phyloP scores from a whole-genome alignment of 2,113 vertebrate species.

The Paramormyrops kingsleyae region DNA sequence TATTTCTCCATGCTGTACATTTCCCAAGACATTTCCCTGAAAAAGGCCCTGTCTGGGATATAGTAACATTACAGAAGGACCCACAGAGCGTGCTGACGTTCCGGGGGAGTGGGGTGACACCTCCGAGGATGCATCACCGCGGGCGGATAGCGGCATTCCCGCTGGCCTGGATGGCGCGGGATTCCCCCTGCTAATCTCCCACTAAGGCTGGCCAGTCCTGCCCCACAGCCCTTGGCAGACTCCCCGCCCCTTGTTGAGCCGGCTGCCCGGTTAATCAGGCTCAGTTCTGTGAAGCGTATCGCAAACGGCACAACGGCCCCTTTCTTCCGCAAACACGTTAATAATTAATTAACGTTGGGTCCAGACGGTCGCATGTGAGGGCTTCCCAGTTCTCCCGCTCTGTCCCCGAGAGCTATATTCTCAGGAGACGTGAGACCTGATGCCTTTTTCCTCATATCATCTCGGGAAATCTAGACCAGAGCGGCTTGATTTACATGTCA shows the following conservation, averaged over 20 bases:
- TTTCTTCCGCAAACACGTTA: constrained; percentile 40
- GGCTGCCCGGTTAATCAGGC: constrained; percentile 49
- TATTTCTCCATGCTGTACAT: neutral
- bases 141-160: neutral
- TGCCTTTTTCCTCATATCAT: constrained; percentile 53
- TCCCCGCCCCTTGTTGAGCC: constrained; percentile 43
- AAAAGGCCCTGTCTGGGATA: neutral
- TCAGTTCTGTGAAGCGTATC: constrained; percentile 51
- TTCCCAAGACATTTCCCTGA: neutral
- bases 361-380: constrained; percentile 35
- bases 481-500: constrained; percentile 62
- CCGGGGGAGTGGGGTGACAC: neutral
- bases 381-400: constrained; percentile 36
- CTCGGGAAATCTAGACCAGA: constrained; percentile 51
- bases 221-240: constrained; percentile 26
- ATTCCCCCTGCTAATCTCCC: constrained; percentile 49
- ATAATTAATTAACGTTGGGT: constrained; percentile 38
- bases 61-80: neutral
- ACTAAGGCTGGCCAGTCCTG: constrained; percentile 45
- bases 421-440: constrained; percentile 38
- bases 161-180: neutral
- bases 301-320: constrained; percentile 41
- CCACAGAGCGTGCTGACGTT: neutral
- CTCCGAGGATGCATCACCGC: neutral
- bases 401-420: constrained; percentile 38